Base-by-base conservation (phyloP, 1,140 invertebrate species). In the Leptonema lineaticorne region DNA sequence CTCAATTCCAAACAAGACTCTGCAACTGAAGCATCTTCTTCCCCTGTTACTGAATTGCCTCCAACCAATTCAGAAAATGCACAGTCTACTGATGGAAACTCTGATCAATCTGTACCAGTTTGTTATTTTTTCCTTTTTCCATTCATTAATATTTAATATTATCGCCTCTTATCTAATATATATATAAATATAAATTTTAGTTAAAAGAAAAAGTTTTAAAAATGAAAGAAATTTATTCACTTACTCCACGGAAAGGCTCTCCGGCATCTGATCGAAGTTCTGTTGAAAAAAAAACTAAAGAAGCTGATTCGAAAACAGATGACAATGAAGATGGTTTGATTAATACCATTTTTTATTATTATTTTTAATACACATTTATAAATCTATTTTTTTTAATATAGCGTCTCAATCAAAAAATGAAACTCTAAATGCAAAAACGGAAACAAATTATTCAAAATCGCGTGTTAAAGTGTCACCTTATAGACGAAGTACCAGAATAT, bases 361-460 rank as follows among this genome's bases (percentile, higher is more conserved):
- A 26, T 5, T 22, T 62, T 4, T 20, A 22, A 3, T 48, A 48
- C 16, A 48, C 46, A 24, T n/a, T n/a, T 18, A 37, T 20, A 14
- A 11, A 14, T 56, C 28, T 20, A 50, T 28, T 60, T 16, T 18
- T 60, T 27, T 62, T 41, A 45, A 37, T 11, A 26, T 45, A 20
- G 33, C 46, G 29, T 24, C 3, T 62, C 14, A 74, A 46, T 67
- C 71, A 59, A 70, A 70, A 68, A 70, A 70, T 53, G 69, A 62
- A 27, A 22, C 29, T 33, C 33, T 7, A 0, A 28, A 50, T 9
- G 75, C 78, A 70, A 81, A 82, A 71, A 45, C 75, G 8, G 79
- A 80, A 75, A 81, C 81, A 9, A 81, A 81, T 75, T 81, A 74
- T 76, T 79, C 78, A 63, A 78, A 78, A 70, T 79, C 79, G n/a